These are phyloP conservation scores for Neolamprologus brichardi DNA, from an alignment of 2,113 vertebrate genomes.

Conservation along the genomic window DNA sequence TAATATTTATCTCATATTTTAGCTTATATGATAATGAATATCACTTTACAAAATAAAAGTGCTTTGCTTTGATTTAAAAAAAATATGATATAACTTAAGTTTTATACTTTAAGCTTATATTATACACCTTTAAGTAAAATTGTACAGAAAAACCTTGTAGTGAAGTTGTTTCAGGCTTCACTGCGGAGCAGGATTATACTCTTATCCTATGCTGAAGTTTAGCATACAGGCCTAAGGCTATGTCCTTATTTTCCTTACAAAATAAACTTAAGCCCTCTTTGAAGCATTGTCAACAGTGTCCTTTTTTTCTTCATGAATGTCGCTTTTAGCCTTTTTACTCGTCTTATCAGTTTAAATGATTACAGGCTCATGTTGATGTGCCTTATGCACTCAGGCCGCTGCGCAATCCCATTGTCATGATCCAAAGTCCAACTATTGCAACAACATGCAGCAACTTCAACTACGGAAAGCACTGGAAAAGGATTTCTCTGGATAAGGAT, in stretches of 20 bases:
- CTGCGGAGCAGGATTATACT: not conserved
- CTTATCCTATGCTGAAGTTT: not conserved
- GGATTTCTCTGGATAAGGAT: constrained; percentile 21
- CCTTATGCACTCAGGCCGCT: not conserved
- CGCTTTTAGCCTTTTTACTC: not conserved
- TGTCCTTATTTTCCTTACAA: not conserved
- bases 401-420: constrained; percentile 38
- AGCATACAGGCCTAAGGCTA: not conserved
- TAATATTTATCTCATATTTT: not conserved
- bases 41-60: not conserved
- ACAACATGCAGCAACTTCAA: constrained; percentile 22
- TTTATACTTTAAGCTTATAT: not conserved
- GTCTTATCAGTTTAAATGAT: not conserved
- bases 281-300: not conserved
- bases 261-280: not conserved
- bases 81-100: fast-evolving
- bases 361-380: not conserved
- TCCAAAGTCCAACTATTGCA: constrained; percentile 68
- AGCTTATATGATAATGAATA: not conserved
- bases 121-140: not conserved
- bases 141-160: not conserved
- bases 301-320: not conserved
- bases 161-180: not conserved
- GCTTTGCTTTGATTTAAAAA: fast-evolving
- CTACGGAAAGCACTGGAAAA: constrained; percentile 19